Evolutionary conservation across 2,888 invertebrate species (phyloP).

Genomic region (Agapostemon virescens): DNA sequence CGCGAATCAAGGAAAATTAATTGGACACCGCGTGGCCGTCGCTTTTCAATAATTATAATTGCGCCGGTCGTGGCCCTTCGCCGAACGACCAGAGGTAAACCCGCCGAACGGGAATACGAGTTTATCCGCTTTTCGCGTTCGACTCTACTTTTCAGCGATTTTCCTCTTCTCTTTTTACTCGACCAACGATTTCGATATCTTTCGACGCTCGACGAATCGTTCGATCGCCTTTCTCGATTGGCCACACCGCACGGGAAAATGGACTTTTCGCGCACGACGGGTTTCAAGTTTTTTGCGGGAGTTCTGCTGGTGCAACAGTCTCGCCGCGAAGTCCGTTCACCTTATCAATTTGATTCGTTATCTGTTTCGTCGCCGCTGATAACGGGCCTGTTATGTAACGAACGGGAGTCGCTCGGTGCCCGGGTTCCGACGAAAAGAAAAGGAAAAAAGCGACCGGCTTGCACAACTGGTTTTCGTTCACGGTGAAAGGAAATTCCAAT

Average conservation of each 20-base stretch:
- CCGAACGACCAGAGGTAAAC: background rate
- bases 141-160: background rate
- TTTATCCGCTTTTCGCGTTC: background rate
- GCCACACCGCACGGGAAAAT: background rate
- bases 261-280: background rate
- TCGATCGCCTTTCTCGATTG: background rate
- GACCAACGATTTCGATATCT: no score
- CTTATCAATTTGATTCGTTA: conserved; percentile 30
- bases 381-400: conserved; percentile 47
- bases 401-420: conserved; percentile 10
- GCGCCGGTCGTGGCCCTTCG: background rate
- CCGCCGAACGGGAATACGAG: background rate
- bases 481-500: conserved; percentile 69
- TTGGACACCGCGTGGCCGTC: background rate
- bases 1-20: conserved; percentile 32
- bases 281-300: background rate
- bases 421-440: conserved; percentile 10
- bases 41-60: background rate
- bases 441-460: conserved; percentile 26
- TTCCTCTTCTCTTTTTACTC: background rate
- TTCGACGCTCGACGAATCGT: background rate
- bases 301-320: background rate
- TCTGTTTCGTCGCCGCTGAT: conserved; percentile 30
- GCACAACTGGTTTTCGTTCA: conserved; percentile 65
- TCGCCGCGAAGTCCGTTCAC: conserved; percentile 10